Conservation (phyloP, 2,113 vertebrate species). For the Pionites leucogaster region DNA sequence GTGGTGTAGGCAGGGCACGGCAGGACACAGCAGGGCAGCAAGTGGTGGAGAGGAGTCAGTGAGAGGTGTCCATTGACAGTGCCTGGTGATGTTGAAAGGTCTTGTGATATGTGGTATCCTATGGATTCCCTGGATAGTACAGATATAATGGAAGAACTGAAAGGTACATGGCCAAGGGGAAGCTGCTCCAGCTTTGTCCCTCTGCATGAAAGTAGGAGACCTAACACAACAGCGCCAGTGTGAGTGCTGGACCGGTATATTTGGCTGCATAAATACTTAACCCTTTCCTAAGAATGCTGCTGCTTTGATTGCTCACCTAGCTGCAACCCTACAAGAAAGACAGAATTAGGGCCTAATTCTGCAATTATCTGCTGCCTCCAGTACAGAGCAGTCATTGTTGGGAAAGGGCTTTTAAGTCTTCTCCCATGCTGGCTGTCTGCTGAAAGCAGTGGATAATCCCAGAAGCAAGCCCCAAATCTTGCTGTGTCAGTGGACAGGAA, state of each 20-base stretch:
- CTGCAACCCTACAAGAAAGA: not conserved
- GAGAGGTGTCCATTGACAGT: not conserved
- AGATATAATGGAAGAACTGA: not conserved
- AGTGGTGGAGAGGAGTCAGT: not conserved
- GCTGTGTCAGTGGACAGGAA: not conserved
- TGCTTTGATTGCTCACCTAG: not conserved
- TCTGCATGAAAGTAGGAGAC: not conserved
- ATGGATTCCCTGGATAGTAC: not conserved
- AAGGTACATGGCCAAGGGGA: not conserved
- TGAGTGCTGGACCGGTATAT: not conserved
- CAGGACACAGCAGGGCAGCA: not conserved
- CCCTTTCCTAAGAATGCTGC: not conserved
- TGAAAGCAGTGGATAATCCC: not conserved
- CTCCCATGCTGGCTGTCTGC: not conserved
- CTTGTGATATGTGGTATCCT: accelerated
- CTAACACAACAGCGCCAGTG: not conserved
- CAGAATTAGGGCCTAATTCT: not conserved
- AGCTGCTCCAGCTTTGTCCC: not conserved
- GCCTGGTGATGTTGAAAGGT: not conserved
- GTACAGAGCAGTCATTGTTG: not conserved
- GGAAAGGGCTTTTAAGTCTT: not conserved
- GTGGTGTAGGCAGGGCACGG: not conserved
- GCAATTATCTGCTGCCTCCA: not conserved
- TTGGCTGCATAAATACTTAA: not conserved
- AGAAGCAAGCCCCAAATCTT: not conserved